phyloP scores from a whole-genome alignment of 2,113 vertebrate species.

The Gadus macrocephalus region DNA sequence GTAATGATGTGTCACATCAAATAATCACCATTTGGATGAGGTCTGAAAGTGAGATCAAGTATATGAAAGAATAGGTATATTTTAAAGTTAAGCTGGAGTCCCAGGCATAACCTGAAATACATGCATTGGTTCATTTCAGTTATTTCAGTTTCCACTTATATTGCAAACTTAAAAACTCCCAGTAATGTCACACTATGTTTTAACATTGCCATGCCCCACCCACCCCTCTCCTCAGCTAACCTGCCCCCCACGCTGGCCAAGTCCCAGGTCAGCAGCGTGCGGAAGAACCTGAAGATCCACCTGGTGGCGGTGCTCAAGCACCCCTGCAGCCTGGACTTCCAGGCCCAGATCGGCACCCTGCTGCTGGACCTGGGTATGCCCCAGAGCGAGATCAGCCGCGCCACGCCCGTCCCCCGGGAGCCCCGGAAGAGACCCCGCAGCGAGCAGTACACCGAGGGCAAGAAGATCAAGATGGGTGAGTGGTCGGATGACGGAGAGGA shows the following conservation, averaged over 20 bases:
- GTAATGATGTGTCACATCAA: too few relatives aligned
- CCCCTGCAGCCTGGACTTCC: slow-evolving; percentile 85
- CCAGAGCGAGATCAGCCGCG: slow-evolving; percentile 84
- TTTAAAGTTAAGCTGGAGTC: too few relatives aligned
- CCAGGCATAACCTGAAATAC: too few relatives aligned
- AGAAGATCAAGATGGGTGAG: slow-evolving; percentile 91
- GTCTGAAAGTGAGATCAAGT: too few relatives aligned
- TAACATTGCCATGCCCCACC: too few relatives aligned
- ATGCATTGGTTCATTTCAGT: too few relatives aligned
- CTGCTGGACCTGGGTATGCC: slow-evolving; percentile 90
- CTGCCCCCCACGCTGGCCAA: slow-evolving; percentile 90
- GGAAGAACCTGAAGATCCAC: slow-evolving; percentile 94
- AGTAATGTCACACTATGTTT: too few relatives aligned
- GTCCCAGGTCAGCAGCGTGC: slow-evolving; percentile 94
- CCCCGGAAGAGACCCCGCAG: slow-evolving; percentile 81
- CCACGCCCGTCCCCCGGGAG: slow-evolving; percentile 76
- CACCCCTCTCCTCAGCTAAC: slow-evolving; percentile 73
- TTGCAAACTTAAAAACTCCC: too few relatives aligned
- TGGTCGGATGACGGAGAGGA: not conserved
- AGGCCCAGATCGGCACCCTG: slow-evolving; percentile 88
- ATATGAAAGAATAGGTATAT: too few relatives aligned
- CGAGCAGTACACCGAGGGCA: slow-evolving; percentile 77
- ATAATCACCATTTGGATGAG: too few relatives aligned
- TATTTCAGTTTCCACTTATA: too few relatives aligned
- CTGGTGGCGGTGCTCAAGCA: slow-evolving; percentile 86